Base-by-base conservation (phyloP, 2,113 vertebrate genomes). In the Etheostoma spectabile region DNA sequence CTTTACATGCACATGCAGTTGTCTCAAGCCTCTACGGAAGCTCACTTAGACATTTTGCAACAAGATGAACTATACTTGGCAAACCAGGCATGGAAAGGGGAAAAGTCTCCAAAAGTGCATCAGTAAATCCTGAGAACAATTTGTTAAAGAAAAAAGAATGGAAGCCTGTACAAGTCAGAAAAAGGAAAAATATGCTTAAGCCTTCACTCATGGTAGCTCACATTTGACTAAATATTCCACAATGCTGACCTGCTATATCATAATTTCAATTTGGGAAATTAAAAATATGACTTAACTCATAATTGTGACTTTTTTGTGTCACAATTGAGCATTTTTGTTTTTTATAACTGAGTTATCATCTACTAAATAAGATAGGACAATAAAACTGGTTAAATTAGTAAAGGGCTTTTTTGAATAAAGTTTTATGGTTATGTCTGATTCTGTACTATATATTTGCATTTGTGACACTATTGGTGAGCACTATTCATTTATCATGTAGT, bases 1-100 rank as follows among this genome's bases (percentile, higher is more conserved):
- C 46, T 74, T 88, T 63, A 46, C 80, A 88, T 71, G 83, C 85
- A 83, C 67, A 80, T 86, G 78, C 86, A 46, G 51, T 68, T 66
- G 45, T 79, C 27, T 35, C 8, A 8, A 56, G 68, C 67, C 51
- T 78, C 49, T 14, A 7, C 27, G 11, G 35, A 5, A 46, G 49
- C 12, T 76, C 24, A 60, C 68, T 84, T 52, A 27, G 60, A 52
- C n/a, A 38, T 69, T 69, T 35, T 55, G 42, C 11, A n/a, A n/a
- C n/a, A n/a, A n/a, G n/a, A n/a, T n/a, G n/a, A n/a, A n/a, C n/a
- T n/a, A n/a, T n/a, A 65, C 53, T 53, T 38, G 22, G 27, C 60
- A 8, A 35, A 6, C 18, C 35, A 22, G 35, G 57, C 18, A 19
- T 7, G 15, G 67, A 53, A 24, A 46, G 38, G 45, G 30, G 24